Evolutionary conservation across 2,113 vertebrate genomes (phyloP).

Genomic region (Corynorhinus townsendii): DNA sequence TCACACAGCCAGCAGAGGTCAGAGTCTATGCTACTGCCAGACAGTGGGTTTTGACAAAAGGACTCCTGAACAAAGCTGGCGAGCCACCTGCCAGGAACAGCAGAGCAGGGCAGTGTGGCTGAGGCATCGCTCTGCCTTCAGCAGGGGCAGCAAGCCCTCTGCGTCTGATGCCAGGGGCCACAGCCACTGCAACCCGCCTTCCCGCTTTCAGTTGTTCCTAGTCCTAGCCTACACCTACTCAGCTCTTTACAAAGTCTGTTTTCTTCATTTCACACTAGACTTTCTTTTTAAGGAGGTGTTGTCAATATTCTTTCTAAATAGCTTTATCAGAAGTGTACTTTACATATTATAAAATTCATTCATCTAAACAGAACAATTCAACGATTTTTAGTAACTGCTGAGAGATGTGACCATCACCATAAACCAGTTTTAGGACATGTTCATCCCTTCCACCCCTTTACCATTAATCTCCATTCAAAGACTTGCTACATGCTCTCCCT

Average conservation of each 20-base stretch:
- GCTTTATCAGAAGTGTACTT: not conserved
- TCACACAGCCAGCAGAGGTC: not conserved
- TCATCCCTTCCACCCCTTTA: not conserved
- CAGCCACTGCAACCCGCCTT: accelerated
- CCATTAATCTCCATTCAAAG: not conserved
- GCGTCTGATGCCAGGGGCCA: accelerated
- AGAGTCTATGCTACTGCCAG: not conserved
- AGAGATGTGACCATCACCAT: not conserved
- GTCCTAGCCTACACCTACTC: not conserved
- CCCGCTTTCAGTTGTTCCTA: not conserved
- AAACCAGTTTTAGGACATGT: not conserved
- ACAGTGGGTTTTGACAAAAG: not conserved
- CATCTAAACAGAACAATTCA: not conserved
- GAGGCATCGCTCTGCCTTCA: not conserved
- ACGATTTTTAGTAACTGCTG: not conserved
- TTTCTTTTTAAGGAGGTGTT: not conserved
- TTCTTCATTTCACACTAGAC: not conserved
- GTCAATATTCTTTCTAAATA: not conserved
- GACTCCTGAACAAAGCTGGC: not conserved
- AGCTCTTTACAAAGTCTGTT: not conserved
- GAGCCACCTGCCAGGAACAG: not conserved
- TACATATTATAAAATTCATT: not conserved
- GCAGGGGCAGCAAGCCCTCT: too few relatives aligned
- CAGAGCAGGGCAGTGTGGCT: not conserved
- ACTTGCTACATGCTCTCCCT: not conserved